These are phyloP conservation scores for Mycetomoellerius zeteki DNA, from an alignment of 1,140 invertebrate species.

Conservation along the genomic window DNA sequence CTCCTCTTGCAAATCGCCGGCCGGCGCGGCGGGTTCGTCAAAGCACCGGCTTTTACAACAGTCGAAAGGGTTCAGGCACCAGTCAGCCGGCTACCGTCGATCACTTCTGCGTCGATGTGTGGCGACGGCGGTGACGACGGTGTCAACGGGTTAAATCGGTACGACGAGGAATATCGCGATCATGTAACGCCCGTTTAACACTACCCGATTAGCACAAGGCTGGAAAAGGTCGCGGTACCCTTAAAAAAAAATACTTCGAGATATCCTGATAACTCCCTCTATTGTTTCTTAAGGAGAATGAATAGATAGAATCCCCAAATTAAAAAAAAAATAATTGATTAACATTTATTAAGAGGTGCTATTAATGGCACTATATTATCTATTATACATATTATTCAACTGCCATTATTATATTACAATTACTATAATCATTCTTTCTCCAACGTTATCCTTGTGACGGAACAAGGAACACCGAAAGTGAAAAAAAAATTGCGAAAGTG, in stretches of 20 bases:
- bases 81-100: not conserved
- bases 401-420: not conserved
- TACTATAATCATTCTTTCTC: not conserved
- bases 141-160: constrained; percentile 8
- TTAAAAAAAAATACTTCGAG: not conserved
- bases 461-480: constrained; percentile 21
- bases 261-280: too few relatives aligned
- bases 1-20: constrained; percentile 57
- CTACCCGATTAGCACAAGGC: not conserved
- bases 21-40: constrained; percentile 28
- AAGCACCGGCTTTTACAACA: constrained; percentile 30
- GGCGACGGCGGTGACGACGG: not conserved
- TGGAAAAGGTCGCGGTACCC: not conserved
- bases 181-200: not conserved
- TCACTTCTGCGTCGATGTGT: not conserved
- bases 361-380: not conserved
- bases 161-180: constrained; percentile 25
- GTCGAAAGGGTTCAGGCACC: not conserved
- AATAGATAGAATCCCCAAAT: not conserved
- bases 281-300: not conserved
- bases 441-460: not conserved
- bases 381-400: not conserved
- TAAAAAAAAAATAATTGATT: not conserved
- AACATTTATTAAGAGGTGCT: not conserved
- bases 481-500: constrained; percentile 29